Conservation (phyloP, 2,113 vertebrate genomes). For the Psittacus erithacus region DNA sequence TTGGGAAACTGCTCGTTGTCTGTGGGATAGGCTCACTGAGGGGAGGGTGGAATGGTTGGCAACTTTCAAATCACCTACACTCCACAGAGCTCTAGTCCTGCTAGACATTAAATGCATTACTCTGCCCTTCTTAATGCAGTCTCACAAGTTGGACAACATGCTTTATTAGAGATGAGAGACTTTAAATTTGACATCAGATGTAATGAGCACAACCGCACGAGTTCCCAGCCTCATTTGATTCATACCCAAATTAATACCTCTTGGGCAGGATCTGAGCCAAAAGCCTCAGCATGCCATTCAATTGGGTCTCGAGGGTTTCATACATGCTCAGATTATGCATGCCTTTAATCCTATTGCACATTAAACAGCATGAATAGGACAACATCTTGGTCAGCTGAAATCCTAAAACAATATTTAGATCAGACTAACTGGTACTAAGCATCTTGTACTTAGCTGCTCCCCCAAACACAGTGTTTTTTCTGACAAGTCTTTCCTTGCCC, state of each 20-base stretch:
- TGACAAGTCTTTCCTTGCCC: constrained; percentile 53
- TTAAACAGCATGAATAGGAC: constrained; percentile 71
- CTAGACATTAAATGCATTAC: not conserved
- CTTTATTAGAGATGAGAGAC: constrained; percentile 2
- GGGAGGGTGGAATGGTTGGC: not conserved
- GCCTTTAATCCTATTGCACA: constrained; percentile 67
- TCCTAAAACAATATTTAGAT: constrained; percentile 69
- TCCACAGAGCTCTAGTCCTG: not conserved
- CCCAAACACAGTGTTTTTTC: constrained; percentile 35
- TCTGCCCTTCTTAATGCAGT: not conserved
- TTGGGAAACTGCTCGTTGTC: not conserved
- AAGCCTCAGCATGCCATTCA: constrained; percentile 52
- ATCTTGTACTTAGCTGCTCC: constrained; percentile 56
- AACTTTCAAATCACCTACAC: not conserved
- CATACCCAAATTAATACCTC: constrained; percentile 54
- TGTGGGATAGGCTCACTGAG: not conserved
- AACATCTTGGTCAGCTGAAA: constrained; percentile 67
- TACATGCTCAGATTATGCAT: constrained; percentile 58
- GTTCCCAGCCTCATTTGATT: constrained; percentile 31
- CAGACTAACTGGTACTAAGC: constrained; percentile 56
- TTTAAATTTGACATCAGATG: constrained; percentile 31
- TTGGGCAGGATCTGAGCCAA: constrained; percentile 60
- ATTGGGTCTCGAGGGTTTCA: constrained; percentile 51
- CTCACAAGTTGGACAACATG: not conserved
- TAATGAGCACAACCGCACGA: constrained; percentile 3